Evolutionary conservation across 2,888 invertebrate species (phyloP), one percentile per base, ranked within the genome.

Genomic region (Physocephala rufipes): DNA sequence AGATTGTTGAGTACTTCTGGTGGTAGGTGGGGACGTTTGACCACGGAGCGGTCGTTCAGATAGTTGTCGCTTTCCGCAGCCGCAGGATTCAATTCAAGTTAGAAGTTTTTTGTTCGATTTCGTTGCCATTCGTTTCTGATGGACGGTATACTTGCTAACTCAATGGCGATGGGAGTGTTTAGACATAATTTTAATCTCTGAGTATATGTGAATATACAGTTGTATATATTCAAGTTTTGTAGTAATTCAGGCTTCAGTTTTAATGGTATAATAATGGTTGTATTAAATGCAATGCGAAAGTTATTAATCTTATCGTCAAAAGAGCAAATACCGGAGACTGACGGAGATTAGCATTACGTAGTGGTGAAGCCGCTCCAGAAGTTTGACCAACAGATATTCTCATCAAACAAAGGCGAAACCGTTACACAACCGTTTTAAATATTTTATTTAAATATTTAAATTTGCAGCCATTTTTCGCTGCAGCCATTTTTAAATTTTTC

Each of bases 171-270:
- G 9, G 36, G 5, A 7, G 5, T 36, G 36, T 36, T 36, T 36
- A 36, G 36, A 9, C 9, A 36, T 36, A 36, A 7, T 36, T 36
- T 4, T 36, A 36, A 36, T 36, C 5, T 9, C 36, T 36, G 36
- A 36, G 36, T 36, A 36, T 36, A 9, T 36, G 36, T 36, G 5
- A 7, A 36, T 9, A 36, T 36, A 9, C 9, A 36, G 36, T 9
- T 36, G n/a, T n/a, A n/a, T n/a, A n/a, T n/a, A n/a, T n/a, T n/a
- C n/a, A n/a, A n/a, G n/a, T n/a, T n/a, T n/a, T n/a, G n/a, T n/a
- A n/a, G 55, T 26, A 21, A 26, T 55, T 19, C 21, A 55, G n/a
- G 24, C 26, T 55, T 55, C 24, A 55, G 55, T 55, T 55, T 55
- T n/a, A 24, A 9, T 53, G 53, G 16, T 21, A 53, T 19, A 53